Percentiles rank a stretch among this genome's conserved stretches.
These are phyloP conservation scores for Lasioglossum leucozonium DNA, from an alignment of 2,888 invertebrate species.

Conservation along the genomic window DNA sequence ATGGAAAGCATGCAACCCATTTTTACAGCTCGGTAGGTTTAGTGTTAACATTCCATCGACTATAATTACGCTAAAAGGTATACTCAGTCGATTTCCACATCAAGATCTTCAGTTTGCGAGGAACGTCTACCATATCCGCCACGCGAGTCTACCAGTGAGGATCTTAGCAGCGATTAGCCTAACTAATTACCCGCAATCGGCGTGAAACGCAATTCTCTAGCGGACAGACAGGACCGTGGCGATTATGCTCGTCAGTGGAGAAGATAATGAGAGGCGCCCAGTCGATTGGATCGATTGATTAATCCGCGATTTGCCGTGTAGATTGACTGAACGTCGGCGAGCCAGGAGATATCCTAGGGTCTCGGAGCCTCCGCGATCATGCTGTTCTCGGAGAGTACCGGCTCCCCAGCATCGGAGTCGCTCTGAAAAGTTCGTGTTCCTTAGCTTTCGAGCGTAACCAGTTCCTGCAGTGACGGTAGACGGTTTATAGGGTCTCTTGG, in stretches of 20 bases:
- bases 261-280: slow-evolving; percentile 26
- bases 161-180: not conserved
- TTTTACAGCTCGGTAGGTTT: too few species aligned
- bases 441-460: not conserved
- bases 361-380: not conserved
- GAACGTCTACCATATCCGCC: not conserved
- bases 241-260: slow-evolving; percentile 23
- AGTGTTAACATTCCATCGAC: too few species aligned
- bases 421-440: not conserved
- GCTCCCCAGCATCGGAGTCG: not conserved
- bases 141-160: not conserved
- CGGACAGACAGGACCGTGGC: not conserved
- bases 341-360: not conserved
- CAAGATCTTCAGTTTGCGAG: not conserved
- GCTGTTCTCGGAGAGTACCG: not conserved
- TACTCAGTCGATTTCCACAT: not conserved
- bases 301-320: slow-evolving; percentile 17
- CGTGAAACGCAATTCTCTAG: not conserved
- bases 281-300: slow-evolving; percentile 31
- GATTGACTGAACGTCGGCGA: slow-evolving; percentile 30
- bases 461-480: not conserved
- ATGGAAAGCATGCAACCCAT: too few species aligned
- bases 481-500: slow-evolving; percentile 1
- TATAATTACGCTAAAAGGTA: too few species aligned
- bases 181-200: not conserved